Percentiles rank a stretch among this genome's conserved stretches.
Conservation (phyloP, 2,797 vertebrate genomes). For the Poeciliopsis paucimaculata region DNA sequence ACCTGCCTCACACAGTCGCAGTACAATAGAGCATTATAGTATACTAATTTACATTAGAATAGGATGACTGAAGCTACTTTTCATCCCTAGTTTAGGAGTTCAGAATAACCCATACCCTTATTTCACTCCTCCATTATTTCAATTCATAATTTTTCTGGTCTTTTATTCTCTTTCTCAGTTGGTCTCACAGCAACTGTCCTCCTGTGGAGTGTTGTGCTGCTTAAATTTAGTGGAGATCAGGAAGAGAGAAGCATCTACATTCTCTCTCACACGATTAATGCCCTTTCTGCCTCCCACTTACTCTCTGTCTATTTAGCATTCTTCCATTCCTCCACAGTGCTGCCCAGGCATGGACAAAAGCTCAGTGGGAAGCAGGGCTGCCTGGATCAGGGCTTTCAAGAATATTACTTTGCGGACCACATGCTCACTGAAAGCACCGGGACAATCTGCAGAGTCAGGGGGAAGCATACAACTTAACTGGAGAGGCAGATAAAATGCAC, state of each 20-base stretch:
- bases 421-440: constrained; percentile 39
- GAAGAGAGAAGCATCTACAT: constrained; percentile 32
- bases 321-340: constrained; percentile 54
- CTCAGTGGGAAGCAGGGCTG: constrained; percentile 69
- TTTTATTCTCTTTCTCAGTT: constrained; percentile 18
- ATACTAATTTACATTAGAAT: constrained; percentile 72
- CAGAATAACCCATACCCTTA: constrained; percentile 48
- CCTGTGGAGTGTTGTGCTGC: constrained; percentile 51
- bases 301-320: constrained; percentile 72
- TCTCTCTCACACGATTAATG: constrained; percentile 47
- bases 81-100: constrained; percentile 53
- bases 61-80: constrained; percentile 57
- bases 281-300: constrained; percentile 56
- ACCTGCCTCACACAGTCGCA: constrained; percentile 48
- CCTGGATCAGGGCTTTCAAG: constrained; percentile 72
- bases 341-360: constrained; percentile 64
- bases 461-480: constrained; percentile 41
- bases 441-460: constrained; percentile 72
- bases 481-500: constrained; percentile 29
- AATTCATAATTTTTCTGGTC: constrained; percentile 63
- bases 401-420: constrained; percentile 73
- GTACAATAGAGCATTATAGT: constrained; percentile 42
- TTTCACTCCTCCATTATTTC: constrained; percentile 52
- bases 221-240: constrained; percentile 62
- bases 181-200: constrained; percentile 43